Conservation (phyloP, 2,797 vertebrate species). For the Limosa lapponica region DNA sequence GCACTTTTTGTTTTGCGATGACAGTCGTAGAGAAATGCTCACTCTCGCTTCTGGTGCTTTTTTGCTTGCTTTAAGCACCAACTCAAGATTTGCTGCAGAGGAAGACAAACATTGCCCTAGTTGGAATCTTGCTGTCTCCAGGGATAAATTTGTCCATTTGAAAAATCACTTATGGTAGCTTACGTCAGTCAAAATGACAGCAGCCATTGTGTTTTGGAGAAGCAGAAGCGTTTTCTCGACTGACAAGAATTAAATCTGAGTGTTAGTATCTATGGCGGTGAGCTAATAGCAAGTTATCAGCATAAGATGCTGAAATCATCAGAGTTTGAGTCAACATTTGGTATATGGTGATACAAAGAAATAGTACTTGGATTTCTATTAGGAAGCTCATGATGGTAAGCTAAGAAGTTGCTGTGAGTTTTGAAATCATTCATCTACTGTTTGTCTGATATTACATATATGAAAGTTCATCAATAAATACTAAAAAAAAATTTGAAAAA, state of each 20-base stretch:
- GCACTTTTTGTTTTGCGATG: neutral
- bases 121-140: slow-evolving; percentile 41
- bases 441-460: neutral
- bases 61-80: slow-evolving; percentile 11
- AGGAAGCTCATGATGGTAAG: neutral
- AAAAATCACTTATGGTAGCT: slow-evolving; percentile 55
- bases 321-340: neutral
- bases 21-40: neutral
- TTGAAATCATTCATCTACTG: neutral
- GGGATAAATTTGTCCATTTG: slow-evolving; percentile 64
- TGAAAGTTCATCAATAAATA: neutral
- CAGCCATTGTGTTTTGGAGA: slow-evolving; percentile 31
- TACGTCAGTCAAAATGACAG: slow-evolving; percentile 57
- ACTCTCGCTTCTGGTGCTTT: neutral
- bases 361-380: neutral
- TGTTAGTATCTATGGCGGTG: neutral
- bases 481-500: no score
- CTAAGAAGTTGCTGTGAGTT: neutral
- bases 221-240: neutral
- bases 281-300: slow-evolving; percentile 10
- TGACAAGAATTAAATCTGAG: slow-evolving; percentile 31
- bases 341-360: neutral
- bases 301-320: neutral
- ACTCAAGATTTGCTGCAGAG: neutral
- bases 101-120: slow-evolving; percentile 43